A percentile compares a stretch with the other conserved stretches of the same genome.
Evolutionary conservation across 2,113 vertebrate genomes (phyloP).

Genomic region (Hypanus sabinus): DNA sequence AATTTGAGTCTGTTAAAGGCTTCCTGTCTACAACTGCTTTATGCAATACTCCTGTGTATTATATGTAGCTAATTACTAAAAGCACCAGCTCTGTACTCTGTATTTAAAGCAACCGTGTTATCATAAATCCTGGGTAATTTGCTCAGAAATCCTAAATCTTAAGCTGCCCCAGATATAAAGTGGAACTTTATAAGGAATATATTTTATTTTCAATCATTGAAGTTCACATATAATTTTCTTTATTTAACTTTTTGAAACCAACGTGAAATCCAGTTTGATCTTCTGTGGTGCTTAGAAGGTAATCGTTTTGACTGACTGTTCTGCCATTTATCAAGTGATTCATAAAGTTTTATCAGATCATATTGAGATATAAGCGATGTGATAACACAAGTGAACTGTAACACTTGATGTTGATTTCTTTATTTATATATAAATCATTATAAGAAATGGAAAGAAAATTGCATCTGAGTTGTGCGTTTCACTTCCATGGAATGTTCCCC

Average conservation of each 20-base stretch:
- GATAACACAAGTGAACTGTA: too few relatives aligned
- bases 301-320: neutral
- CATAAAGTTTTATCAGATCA: neutral
- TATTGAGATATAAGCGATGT: neutral
- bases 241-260: neutral
- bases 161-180: neutral
- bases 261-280: neutral
- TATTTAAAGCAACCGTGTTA: neutral
- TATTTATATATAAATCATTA: too few relatives aligned
- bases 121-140: neutral
- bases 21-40: neutral
- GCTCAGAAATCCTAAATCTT: neutral
- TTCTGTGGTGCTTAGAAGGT: neutral
- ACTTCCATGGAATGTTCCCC: neutral
- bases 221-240: neutral
- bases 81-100: neutral
- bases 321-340: neutral
- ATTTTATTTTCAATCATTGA: neutral
- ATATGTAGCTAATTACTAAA: neutral
- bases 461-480: neutral
- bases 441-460: neutral
- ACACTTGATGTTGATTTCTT: too few relatives aligned
- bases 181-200: neutral
- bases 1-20: neutral
- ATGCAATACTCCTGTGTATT: neutral